These are phyloP conservation scores for Carapus acus DNA, from an alignment of 2,797 vertebrate genomes.

Conservation along the genomic window DNA sequence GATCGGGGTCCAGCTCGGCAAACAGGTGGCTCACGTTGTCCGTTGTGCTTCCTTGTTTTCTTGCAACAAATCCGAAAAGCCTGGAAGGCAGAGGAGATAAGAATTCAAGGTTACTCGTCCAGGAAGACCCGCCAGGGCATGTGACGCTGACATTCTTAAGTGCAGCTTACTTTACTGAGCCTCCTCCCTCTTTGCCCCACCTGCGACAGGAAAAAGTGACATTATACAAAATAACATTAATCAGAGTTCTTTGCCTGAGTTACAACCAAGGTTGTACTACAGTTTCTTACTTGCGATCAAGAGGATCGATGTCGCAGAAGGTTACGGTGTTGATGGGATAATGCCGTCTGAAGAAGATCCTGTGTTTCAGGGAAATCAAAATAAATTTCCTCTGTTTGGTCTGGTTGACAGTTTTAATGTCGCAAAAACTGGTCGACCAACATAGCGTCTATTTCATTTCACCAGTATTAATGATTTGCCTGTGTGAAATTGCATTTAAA, in stretches of 20 bases:
- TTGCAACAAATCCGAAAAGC: constrained; percentile 93
- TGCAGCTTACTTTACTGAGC: constrained; percentile 80
- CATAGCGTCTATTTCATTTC: too few species aligned
- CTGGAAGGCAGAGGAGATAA: constrained; percentile 56
- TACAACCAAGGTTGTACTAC: neutral
- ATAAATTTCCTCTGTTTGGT: too few species aligned
- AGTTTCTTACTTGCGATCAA: constrained; percentile 87
- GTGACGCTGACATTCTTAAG: too few species aligned
- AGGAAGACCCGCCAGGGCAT: too few species aligned
- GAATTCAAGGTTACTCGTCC: too few species aligned
- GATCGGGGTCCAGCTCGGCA: constrained; percentile 89
- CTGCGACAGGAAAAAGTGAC: constrained; percentile 58
- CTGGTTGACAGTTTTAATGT: too few species aligned
- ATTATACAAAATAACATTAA: neutral
- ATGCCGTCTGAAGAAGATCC: constrained; percentile 93
- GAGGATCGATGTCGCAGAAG: constrained; percentile 89
- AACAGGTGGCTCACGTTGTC: constrained; percentile 99
- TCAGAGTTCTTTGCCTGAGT: neutral
- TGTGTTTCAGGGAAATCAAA: too few species aligned
- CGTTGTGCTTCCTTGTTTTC: constrained; percentile 97
- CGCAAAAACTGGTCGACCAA: too few species aligned
- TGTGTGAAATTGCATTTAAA: too few species aligned
- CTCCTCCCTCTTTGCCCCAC: constrained; percentile 86
- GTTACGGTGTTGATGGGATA: constrained; percentile 91
- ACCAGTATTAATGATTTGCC: too few species aligned